Percentiles rank a stretch among this genome's conserved stretches.
These are phyloP conservation scores for Typhlichthys eigenmanni DNA, from an alignment of 2,797 vertebrate genomes.

Conservation along the genomic window DNA sequence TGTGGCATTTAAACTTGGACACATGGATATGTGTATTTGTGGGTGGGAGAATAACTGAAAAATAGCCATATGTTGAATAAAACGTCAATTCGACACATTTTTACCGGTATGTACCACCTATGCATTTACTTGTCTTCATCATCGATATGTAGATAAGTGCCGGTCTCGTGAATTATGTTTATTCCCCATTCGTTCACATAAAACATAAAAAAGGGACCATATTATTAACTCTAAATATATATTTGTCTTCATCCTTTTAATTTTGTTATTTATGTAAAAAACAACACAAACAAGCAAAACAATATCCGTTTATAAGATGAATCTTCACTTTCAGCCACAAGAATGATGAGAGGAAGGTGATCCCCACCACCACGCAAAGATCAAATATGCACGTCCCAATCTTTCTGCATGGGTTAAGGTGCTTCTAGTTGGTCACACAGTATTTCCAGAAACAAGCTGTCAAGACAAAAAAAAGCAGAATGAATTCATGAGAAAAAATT, in stretches of 20 bases:
- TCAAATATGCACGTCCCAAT: slow-evolving; percentile 3
- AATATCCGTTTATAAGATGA: slow-evolving; percentile 24
- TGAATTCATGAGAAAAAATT: slow-evolving; percentile 2
- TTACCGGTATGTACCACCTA: slow-evolving; percentile 8
- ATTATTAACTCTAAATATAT: slow-evolving; percentile 67
- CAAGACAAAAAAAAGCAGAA: slow-evolving; percentile 9
- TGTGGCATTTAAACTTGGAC: too few relatives aligned
- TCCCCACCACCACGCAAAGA: slow-evolving; percentile 25
- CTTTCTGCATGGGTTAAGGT: background rate
- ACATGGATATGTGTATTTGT: too few relatives aligned
- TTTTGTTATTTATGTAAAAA: slow-evolving; percentile 16
- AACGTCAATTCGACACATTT: too few relatives aligned
- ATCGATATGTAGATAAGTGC: background rate
- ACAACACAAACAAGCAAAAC: slow-evolving; percentile 27
- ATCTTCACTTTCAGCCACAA: slow-evolving; percentile 35
- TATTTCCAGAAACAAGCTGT: slow-evolving; percentile 87
- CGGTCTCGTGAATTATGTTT: too few relatives aligned
- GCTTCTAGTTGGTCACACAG: slow-evolving; percentile 80
- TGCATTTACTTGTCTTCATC: slow-evolving; percentile 51
- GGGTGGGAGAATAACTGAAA: too few relatives aligned
- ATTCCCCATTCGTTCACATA: too few relatives aligned
- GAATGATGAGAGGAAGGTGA: slow-evolving; percentile 19
- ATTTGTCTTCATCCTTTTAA: slow-evolving; percentile 51
- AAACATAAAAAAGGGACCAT: slow-evolving; percentile 40
- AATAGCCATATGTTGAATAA: too few relatives aligned